A percentile compares a stretch with the other conserved stretches of the same genome.
phyloP scores from a whole-genome alignment of 2,113 vertebrate species.

The Carassius auratus region DNA sequence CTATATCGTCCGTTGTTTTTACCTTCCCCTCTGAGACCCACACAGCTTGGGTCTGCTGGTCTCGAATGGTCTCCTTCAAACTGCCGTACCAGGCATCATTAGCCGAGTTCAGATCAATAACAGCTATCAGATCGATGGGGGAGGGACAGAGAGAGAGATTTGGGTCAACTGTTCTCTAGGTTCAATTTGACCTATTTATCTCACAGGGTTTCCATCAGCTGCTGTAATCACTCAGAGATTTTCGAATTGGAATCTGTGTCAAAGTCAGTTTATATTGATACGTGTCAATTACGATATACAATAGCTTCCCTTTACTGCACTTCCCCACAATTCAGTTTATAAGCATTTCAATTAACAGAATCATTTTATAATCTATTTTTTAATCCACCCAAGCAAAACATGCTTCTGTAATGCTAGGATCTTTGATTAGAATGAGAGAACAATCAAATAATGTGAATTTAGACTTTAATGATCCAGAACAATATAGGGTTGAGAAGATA shows the following conservation, averaged over 20 bases:
- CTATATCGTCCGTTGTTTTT: constrained; percentile 52
- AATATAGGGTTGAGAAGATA: not conserved
- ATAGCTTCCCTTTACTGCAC: not conserved
- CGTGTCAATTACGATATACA: not conserved
- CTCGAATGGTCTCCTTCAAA: constrained; percentile 83
- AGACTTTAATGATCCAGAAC: not conserved
- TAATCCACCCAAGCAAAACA: not conserved
- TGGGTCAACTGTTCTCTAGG: constrained; percentile 21
- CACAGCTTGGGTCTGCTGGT: constrained; percentile 85
- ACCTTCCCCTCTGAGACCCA: constrained; percentile 92
- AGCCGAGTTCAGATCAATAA: constrained; percentile 83
- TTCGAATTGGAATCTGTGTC: not conserved
- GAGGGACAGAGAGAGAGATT: constrained; percentile 10
- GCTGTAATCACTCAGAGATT: constrained; percentile 13
- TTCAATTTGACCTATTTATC: constrained; percentile 36
- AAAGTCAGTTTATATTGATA: constrained; percentile 14
- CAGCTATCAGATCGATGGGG: constrained; percentile 67
- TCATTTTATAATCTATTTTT: not conserved
- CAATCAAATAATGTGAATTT: not conserved
- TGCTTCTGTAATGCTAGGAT: not conserved
- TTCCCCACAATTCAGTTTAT: not conserved
- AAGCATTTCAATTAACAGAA: not conserved
- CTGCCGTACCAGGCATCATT: constrained; percentile 88
- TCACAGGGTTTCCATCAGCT: constrained; percentile 17
- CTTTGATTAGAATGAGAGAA: not conserved